A percentile compares a stretch with the other conserved stretches of the same genome.
Evolutionary conservation across 2,888 invertebrate genomes (phyloP).

Genomic region (Ypsolopha scabrella): DNA sequence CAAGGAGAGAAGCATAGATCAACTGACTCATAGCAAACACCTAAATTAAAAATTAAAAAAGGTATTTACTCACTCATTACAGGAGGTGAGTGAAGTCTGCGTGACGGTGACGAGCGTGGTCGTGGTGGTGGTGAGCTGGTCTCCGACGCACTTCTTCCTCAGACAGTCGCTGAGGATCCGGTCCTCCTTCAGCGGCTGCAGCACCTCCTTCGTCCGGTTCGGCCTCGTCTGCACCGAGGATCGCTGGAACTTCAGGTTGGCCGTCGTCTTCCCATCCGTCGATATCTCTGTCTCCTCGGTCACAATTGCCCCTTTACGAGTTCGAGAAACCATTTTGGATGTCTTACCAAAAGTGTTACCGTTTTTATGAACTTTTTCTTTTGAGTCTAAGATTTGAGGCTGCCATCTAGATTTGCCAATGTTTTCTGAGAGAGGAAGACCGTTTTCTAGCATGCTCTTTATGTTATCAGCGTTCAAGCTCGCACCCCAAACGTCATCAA

Average conservation of each 20-base stretch:
- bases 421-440: slow-evolving; percentile 36
- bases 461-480: slow-evolving; percentile 45
- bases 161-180: slow-evolving; percentile 40
- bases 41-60: neutral
- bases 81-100: slow-evolving; percentile 55
- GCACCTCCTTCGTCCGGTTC: slow-evolving; percentile 44
- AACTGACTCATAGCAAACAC: neutral
- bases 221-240: slow-evolving; percentile 52
- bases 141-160: slow-evolving; percentile 51
- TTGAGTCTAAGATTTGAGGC: slow-evolving; percentile 39
- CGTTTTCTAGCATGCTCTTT: slow-evolving; percentile 52
- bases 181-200: slow-evolving; percentile 50
- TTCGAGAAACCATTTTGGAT: slow-evolving; percentile 49
- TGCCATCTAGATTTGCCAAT: neutral
- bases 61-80: slow-evolving; percentile 59
- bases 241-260: slow-evolving; percentile 54
- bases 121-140: slow-evolving; percentile 51
- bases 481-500: slow-evolving; percentile 47
- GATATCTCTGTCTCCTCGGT: slow-evolving; percentile 59
- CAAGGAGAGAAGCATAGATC: too few relatives aligned
- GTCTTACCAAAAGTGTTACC: slow-evolving; percentile 54
- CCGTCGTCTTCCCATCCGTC: slow-evolving; percentile 48
- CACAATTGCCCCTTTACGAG: slow-evolving; percentile 50
- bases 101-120: slow-evolving; percentile 58
- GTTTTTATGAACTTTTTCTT: slow-evolving; percentile 44